Conservation (phyloP, 2,113 vertebrate genomes). For the Hippocampus zosterae region DNA sequence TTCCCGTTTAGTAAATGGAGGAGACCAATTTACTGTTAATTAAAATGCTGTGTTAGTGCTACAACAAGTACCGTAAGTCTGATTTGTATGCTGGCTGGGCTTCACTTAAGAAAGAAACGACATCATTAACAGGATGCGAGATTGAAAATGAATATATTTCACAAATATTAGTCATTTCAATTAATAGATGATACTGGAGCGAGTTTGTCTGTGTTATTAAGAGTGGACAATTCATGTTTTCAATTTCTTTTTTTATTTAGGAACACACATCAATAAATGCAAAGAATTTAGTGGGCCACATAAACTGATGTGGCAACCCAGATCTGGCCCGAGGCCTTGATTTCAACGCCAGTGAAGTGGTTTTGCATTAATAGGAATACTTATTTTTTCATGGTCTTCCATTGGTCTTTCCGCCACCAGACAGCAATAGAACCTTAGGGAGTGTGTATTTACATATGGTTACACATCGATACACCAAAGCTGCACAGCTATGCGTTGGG, state of each 20-base stretch:
- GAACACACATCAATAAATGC: too few species aligned
- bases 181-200: slow-evolving; percentile 3
- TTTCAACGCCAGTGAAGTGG: not conserved
- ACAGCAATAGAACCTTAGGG: slow-evolving; percentile 8
- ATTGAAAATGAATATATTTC: slow-evolving; percentile 14
- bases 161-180: slow-evolving; percentile 4
- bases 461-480: slow-evolving; percentile 16
- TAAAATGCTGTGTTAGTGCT: slow-evolving; percentile 8
- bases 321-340: not conserved
- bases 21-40: slow-evolving; percentile 11
- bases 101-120: slow-evolving; percentile 14
- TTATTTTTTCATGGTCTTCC: slow-evolving; percentile 5
- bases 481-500: slow-evolving; percentile 9
- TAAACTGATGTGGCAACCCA: too few species aligned
- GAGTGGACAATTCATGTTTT: too few species aligned
- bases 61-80: not conserved
- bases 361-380: slow-evolving; percentile 6
- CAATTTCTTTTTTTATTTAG: too few species aligned
- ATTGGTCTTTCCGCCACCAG: slow-evolving; percentile 29
- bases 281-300: too few species aligned
- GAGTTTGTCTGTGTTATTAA: too few species aligned
- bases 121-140: slow-evolving; percentile 10
- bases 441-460: slow-evolving; percentile 34
- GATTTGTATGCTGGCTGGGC: not conserved
- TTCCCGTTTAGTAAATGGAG: not conserved